A percentile compares a stretch with the other conserved stretches of the same genome.
phyloP scores from a whole-genome alignment of 2,797 vertebrate genomes.

The Chaetodon trifasciatus region DNA sequence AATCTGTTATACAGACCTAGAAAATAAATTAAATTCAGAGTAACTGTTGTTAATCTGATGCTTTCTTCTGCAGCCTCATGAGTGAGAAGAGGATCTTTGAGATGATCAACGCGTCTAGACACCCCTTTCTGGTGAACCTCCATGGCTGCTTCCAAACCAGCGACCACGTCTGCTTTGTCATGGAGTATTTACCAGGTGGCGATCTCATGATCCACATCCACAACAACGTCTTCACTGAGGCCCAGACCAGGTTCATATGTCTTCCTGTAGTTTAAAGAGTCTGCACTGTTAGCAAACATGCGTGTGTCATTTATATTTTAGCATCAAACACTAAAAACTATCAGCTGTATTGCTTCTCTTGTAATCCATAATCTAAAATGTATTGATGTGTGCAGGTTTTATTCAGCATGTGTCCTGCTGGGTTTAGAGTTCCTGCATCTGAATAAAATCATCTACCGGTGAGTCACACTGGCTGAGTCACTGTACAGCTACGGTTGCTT shows the following conservation, averaged over 20 bases:
- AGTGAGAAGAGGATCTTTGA: conserved; percentile 95
- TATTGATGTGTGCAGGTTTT: conserved; percentile 69
- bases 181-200: conserved; percentile 92
- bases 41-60: not conserved
- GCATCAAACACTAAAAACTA: not conserved
- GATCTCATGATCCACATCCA: conserved; percentile 97
- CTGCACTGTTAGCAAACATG: not conserved
- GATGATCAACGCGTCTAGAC: conserved; percentile 88
- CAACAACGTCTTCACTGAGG: conserved; percentile 89
- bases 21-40: not conserved
- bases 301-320: not conserved
- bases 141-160: conserved; percentile 93
- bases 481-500: too few species aligned
- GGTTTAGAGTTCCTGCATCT: conserved; percentile 93
- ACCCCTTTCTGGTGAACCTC: conserved; percentile 94
- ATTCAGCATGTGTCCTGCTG: conserved; percentile 81
- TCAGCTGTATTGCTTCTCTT: not conserved
- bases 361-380: not conserved
- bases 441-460: conserved; percentile 96
- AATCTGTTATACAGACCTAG: not conserved
- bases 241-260: conserved; percentile 83
- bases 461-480: conserved; percentile 20
- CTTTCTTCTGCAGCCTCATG: conserved; percentile 86
- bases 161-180: conserved; percentile 93
- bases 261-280: not conserved